phyloP scores from a whole-genome alignment of 1,140 invertebrate genomes.

The Nymphalis io region DNA sequence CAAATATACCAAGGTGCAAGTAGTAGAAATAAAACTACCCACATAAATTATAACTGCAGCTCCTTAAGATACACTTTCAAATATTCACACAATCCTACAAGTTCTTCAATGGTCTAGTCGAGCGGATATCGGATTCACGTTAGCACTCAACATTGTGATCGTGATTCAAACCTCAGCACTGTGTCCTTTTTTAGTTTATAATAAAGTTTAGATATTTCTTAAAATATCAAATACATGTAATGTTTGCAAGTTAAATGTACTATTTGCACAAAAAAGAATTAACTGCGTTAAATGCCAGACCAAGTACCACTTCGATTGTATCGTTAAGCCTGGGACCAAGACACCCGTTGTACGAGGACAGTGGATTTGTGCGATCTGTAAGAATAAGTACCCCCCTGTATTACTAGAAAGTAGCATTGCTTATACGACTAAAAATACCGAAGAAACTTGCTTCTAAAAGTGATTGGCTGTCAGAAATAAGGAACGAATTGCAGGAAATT shows the following conservation, averaged over 20 bases:
- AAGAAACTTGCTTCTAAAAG: neutral
- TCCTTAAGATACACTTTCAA: too few relatives aligned
- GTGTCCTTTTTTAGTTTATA: too few relatives aligned
- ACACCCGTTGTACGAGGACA: neutral
- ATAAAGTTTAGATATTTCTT: neutral
- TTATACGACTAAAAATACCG: neutral
- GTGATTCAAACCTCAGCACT: neutral
- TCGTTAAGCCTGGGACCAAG: neutral
- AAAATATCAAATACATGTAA: neutral
- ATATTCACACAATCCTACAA: too few relatives aligned
- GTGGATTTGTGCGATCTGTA: slow-evolving; percentile 9
- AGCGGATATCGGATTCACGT: too few relatives aligned
- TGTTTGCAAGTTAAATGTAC: slow-evolving; percentile 1
- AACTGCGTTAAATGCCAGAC: slow-evolving; percentile 17
- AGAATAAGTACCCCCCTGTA: neutral
- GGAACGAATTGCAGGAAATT: slow-evolving; percentile 3
- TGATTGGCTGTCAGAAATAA: slow-evolving; percentile 6
- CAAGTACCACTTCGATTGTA: slow-evolving; percentile 2
- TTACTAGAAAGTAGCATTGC: neutral
- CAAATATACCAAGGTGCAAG: too few relatives aligned
- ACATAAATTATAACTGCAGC: too few relatives aligned
- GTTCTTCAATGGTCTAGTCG: too few relatives aligned
- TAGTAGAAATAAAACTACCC: too few relatives aligned
- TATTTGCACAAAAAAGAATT: slow-evolving; percentile 18
- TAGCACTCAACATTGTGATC: neutral